These are phyloP conservation scores for Peromyscus maniculatus DNA, from an alignment of 2,113 vertebrate species.

Conservation along the genomic window DNA sequence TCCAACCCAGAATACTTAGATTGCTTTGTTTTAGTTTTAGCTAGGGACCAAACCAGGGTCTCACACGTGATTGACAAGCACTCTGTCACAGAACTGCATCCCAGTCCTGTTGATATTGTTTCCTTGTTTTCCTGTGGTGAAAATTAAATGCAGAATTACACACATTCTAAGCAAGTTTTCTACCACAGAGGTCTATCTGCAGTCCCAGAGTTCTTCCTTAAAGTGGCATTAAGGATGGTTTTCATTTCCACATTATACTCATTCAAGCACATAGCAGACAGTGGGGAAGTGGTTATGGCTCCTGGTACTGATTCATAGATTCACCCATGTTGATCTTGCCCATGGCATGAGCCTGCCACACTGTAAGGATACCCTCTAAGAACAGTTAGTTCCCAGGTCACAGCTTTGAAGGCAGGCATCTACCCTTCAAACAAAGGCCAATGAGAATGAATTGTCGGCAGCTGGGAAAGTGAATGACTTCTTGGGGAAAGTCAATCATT, in stretches of 20 bases:
- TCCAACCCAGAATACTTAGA: background rate
- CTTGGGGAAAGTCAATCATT: background rate
- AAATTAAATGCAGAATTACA: background rate
- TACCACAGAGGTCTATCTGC: background rate
- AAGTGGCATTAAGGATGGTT: no score
- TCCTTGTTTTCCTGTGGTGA: background rate
- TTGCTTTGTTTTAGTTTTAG: background rate
- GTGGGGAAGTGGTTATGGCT: background rate
- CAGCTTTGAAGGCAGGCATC: background rate
- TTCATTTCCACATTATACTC: background rate
- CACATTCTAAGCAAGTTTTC: background rate
- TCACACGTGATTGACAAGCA: background rate
- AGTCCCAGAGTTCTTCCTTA: background rate
- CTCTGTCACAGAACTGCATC: background rate
- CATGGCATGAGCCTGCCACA: background rate
- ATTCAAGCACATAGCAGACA: background rate
- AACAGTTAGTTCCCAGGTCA: background rate
- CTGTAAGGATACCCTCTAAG: background rate
- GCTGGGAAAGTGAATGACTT: background rate
- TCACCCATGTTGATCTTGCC: background rate
- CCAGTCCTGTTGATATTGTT: background rate
- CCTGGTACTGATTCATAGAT: background rate
- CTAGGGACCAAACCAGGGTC: background rate
- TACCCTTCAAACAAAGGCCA: background rate
- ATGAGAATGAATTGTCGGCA: background rate